Evolutionary conservation across 2,113 vertebrate species (phyloP).

Genomic region (Taxidea taxus): DNA sequence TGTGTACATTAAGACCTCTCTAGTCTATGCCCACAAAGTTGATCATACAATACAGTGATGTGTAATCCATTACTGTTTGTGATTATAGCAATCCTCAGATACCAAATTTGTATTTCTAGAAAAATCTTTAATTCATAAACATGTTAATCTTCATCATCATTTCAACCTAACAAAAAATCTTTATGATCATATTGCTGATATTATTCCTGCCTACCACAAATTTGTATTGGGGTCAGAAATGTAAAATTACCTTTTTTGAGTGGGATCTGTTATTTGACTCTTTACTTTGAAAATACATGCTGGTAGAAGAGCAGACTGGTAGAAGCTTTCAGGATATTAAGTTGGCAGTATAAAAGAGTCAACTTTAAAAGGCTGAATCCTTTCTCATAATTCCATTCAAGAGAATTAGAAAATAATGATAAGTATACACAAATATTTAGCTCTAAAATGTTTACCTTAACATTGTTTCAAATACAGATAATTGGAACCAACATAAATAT

Average conservation of each 20-base stretch:
- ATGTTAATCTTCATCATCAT: neutral
- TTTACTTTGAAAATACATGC: constrained; percentile 8
- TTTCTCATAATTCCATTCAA: neutral
- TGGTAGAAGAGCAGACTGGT: neutral
- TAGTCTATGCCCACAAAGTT: neutral
- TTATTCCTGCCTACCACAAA: neutral
- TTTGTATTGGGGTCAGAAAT: neutral
- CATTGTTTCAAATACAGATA: constrained; percentile 5
- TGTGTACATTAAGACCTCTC: neutral
- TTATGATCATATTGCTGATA: neutral
- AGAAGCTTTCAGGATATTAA: neutral
- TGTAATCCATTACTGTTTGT: neutral
- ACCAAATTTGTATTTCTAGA: neutral
- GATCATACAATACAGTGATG: neutral
- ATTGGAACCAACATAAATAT: neutral
- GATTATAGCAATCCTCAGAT: neutral
- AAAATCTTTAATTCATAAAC: neutral
- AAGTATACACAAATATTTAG: neutral
- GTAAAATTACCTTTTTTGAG: neutral
- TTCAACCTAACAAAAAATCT: neutral
- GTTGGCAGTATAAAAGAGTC: neutral
- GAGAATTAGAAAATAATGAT: constrained; percentile 13
- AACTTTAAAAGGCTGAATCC: neutral
- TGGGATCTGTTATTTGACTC: neutral
- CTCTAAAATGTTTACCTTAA: neutral